phyloP scores from a whole-genome alignment of 2,888 invertebrate genomes.

The Eupithecia dodoneata region DNA sequence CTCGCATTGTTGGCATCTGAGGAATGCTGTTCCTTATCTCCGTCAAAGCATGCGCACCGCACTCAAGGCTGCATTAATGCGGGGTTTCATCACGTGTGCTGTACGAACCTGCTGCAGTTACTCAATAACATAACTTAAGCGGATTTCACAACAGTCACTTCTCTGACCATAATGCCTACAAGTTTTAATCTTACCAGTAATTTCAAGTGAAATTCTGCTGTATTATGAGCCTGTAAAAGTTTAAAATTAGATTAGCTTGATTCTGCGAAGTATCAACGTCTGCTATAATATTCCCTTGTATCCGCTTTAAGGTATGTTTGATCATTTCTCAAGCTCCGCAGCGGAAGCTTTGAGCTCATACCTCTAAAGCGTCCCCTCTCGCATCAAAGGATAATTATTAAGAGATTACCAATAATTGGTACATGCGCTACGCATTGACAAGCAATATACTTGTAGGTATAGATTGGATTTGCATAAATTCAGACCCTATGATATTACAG shows the following conservation, averaged over 20 bases:
- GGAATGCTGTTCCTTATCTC: constrained; percentile 9
- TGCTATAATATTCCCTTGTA: not conserved
- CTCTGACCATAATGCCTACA: not conserved
- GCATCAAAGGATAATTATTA: not conserved
- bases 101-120: not conserved
- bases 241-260: not conserved
- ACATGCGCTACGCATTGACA: not conserved
- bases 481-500: not conserved
- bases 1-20: not conserved
- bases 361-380: not conserved
- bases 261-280: not conserved
- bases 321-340: not conserved
- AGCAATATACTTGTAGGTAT: not conserved
- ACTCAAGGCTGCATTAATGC: not conserved
- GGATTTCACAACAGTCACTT: not conserved
- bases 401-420: not conserved
- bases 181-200: not conserved
- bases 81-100: constrained; percentile 6
- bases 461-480: not conserved
- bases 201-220: not conserved
- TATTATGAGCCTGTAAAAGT: not conserved
- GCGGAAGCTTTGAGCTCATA: not conserved
- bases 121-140: constrained; percentile 1
- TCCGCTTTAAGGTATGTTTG: not conserved
- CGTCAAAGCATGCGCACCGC: not conserved